Evolutionary conservation across 2,113 vertebrate genomes (phyloP).

Genomic region (Pangasianodon gigas): DNA sequence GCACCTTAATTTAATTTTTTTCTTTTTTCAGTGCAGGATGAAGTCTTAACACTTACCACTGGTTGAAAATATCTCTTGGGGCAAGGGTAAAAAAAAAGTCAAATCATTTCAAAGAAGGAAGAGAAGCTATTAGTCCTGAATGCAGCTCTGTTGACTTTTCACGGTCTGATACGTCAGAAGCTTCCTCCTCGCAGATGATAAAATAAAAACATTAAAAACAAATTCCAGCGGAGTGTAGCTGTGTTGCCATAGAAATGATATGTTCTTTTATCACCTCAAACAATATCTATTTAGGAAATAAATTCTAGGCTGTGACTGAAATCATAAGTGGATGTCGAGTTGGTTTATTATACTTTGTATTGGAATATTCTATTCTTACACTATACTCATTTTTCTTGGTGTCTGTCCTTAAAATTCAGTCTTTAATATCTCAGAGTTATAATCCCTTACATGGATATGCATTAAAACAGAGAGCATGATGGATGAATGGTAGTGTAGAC

Average conservation of each 20-base stretch:
- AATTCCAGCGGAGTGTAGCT: slow-evolving; percentile 59
- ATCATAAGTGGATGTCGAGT: slow-evolving; percentile 22
- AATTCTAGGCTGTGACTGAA: not conserved
- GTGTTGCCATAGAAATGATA: slow-evolving; percentile 46
- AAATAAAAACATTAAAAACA: slow-evolving; percentile 59
- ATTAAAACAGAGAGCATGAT: not conserved
- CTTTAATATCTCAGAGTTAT: not conserved
- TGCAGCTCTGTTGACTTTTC: slow-evolving; percentile 63
- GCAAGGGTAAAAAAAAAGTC: not conserved
- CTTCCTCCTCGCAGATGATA: slow-evolving; percentile 62
- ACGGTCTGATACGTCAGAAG: slow-evolving; percentile 68
- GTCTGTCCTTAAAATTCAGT: not conserved
- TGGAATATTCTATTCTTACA: not conserved
- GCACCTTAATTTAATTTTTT: not conserved
- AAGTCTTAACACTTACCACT: slow-evolving; percentile 10
- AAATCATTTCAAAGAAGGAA: slow-evolving; percentile 69
- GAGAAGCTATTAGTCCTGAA: slow-evolving; percentile 66
- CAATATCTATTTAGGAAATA: slow-evolving; percentile 28
- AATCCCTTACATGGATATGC: not conserved
- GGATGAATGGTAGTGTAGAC: not conserved
- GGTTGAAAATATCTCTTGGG: not conserved
- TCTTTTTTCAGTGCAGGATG: not conserved
- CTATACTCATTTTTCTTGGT: not conserved
- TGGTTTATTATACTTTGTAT: not conserved
- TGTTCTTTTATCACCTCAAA: slow-evolving; percentile 61